Base-by-base conservation (phyloP, 2,113 vertebrate genomes). In the Macaca mulatta region DNA sequence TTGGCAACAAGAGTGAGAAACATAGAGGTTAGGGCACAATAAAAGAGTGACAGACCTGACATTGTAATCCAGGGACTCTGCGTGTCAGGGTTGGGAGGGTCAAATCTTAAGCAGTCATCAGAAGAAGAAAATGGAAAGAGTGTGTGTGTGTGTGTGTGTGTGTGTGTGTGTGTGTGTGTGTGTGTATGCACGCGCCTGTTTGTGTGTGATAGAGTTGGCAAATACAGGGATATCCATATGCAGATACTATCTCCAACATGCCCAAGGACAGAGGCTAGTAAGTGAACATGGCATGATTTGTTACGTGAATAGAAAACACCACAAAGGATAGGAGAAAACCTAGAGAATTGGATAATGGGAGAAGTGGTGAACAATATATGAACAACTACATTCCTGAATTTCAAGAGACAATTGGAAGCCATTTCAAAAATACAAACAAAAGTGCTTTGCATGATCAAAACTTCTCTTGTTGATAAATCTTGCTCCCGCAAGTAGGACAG, bases 121-220 rank as follows among this genome's bases (percentile, higher is more conserved):
- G 77, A 70, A 78, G 61, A 70, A 75, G 50, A 38, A 90, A 72
- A 74, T 3, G 8, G 86, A 85, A 23, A 40, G 30, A 30, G 52
- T 25, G 48, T 23, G 9, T 4, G 32, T 23, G 23, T 80, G 64
- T 4, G 32, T 25, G 18, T 7, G 52, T 20, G 43, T 16, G 23
- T 80, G 64, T 4, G 32, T 25, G 18, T 7, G 52, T 20, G 43
- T 16, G 7, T 3, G 20, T 12, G 30, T 74, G 55, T 3, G n/a
- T n/a, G 32, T 25, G 27, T 3, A 14, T 5, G 1, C 16, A 18
- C 14, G 5, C 1, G 12, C 0, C 4, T 32, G 30, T 43, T 0
- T 35, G n/a, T 50, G 38, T 35, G n/a, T 22, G 27, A 69, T 0
- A 84, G 77, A 40, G 43, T 16, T 45, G 13, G 27, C 45, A 88